Evolutionary conservation across 2,888 invertebrate genomes (phyloP).

Genomic region (Ypsolopha sequella): DNA sequence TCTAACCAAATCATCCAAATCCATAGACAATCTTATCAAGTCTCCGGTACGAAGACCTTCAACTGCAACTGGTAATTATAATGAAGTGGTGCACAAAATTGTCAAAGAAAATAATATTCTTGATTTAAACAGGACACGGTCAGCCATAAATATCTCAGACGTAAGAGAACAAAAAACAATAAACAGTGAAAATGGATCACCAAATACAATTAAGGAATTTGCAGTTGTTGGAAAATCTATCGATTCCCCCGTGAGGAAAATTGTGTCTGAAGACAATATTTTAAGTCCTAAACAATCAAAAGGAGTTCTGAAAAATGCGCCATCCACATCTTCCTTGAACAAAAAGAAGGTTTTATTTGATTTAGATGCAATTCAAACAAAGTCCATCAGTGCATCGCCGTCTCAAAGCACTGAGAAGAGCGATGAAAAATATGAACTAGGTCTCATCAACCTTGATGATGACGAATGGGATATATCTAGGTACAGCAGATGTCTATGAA

Average conservation of each 20-base stretch:
- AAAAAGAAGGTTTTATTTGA: slow-evolving; percentile 77
- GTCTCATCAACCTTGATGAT: slow-evolving; percentile 50
- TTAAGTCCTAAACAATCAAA: slow-evolving; percentile 46
- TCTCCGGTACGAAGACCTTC: slow-evolving; percentile 47
- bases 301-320: slow-evolving; percentile 71
- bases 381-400: slow-evolving; percentile 64
- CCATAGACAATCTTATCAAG: slow-evolving; percentile 41
- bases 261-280: slow-evolving; percentile 31
- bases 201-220: slow-evolving; percentile 11
- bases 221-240: slow-evolving; percentile 17
- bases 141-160: slow-evolving; percentile 26
- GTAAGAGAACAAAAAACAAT: not conserved
- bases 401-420: slow-evolving; percentile 60
- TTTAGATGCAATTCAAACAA: slow-evolving; percentile 69
- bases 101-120: not conserved
- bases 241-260: slow-evolving; percentile 21
- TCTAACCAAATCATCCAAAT: slow-evolving; percentile 23
- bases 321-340: slow-evolving; percentile 63
- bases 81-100: slow-evolving; percentile 9
- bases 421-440: slow-evolving; percentile 47
- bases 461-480: slow-evolving; percentile 69
- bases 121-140: slow-evolving; percentile 23
- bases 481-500: slow-evolving; percentile 23
- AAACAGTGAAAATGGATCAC: not conserved
- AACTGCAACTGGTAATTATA: slow-evolving; percentile 29